A percentile compares a stretch with the other conserved stretches of the same genome.
Conservation (phyloP, 2,888 invertebrate species). For the Leptinotarsa haldemani region DNA sequence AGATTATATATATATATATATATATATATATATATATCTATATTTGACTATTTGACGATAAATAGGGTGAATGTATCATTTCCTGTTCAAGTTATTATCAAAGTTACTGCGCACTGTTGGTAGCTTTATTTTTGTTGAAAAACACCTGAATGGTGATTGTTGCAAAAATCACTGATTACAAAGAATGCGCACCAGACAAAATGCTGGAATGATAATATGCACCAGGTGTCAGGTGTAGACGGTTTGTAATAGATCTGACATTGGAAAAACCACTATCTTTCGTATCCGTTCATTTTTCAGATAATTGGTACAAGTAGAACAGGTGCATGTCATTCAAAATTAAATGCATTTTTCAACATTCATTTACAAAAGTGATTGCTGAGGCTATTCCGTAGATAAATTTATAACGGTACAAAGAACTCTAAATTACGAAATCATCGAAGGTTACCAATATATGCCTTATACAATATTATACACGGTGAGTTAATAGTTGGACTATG, state of each 20-base stretch:
- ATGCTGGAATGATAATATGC: slow-evolving; percentile 13
- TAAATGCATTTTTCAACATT: slow-evolving; percentile 23
- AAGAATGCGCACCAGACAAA: background rate
- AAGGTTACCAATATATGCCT: slow-evolving; percentile 4
- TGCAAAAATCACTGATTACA: background rate
- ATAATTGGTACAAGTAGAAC: slow-evolving; percentile 27
- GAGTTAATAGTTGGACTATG: background rate
- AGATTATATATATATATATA: no score
- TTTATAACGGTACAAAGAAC: slow-evolving; percentile 15
- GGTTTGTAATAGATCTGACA: slow-evolving; percentile 37
- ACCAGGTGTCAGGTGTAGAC: slow-evolving; percentile 40
- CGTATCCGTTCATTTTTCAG: slow-evolving; percentile 29
- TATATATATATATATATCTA: no score
- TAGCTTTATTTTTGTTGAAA: background rate
- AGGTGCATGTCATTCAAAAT: slow-evolving; percentile 34
- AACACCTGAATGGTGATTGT: background rate
- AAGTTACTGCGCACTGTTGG: background rate
- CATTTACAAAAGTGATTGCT: slow-evolving; percentile 18
- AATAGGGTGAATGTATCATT: no score
- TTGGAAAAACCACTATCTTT: slow-evolving; percentile 32
- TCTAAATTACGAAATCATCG: slow-evolving; percentile 20
- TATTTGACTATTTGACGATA: no score
- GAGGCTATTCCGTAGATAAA: slow-evolving; percentile 6
- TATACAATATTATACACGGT: slow-evolving; percentile 10
- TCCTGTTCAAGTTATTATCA: no score